phyloP scores from a whole-genome alignment of 2,113 vertebrate genomes.

The Raja brachyura region DNA sequence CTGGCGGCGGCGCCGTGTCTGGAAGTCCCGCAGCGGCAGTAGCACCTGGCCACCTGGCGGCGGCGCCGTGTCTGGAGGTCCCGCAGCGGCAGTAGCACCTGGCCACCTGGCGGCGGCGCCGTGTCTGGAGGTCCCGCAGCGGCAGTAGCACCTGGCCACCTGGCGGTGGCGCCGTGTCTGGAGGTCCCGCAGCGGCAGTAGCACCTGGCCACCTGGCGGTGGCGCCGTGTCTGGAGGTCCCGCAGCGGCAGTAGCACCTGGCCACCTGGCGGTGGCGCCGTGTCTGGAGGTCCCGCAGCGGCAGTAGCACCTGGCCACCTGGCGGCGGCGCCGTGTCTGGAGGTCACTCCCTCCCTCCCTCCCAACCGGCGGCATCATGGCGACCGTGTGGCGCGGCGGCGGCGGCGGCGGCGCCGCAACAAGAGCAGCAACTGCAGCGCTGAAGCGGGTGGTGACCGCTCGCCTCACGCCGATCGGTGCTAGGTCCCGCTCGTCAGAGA shows the following conservation, averaged over 20 bases:
- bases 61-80: background rate
- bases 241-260: too few relatives aligned
- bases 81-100: too few relatives aligned
- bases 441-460: background rate
- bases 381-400: conserved; percentile 41
- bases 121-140: background rate
- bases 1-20: background rate
- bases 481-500: background rate
- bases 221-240: background rate
- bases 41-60: background rate
- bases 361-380: conserved; percentile 45
- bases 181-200: too few relatives aligned
- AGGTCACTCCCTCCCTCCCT: too few relatives aligned
- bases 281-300: too few relatives aligned
- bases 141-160: background rate
- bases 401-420: background rate
- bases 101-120: background rate
- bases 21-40: too few relatives aligned
- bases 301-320: background rate
- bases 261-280: background rate
- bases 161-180: background rate
- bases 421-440: background rate
- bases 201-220: background rate
- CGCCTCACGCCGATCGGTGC: background rate
- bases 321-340: background rate